phyloP scores from a whole-genome alignment of 2,888 invertebrate genomes.

The Troides oblongomaculatus region DNA sequence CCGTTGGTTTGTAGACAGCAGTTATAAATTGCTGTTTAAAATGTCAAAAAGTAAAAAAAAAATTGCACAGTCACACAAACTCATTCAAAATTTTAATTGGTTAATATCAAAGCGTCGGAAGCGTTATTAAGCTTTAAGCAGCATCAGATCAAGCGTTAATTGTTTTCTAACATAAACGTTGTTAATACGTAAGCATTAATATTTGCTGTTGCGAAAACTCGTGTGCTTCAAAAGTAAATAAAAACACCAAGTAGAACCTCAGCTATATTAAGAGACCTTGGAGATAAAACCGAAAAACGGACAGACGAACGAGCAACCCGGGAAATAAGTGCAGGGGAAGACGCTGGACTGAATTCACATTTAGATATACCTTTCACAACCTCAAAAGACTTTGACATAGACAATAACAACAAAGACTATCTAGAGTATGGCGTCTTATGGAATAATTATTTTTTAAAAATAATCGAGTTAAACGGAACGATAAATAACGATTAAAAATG shows the following conservation, averaged over 20 bases:
- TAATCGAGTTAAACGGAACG: background rate
- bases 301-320: slow-evolving; percentile 38
- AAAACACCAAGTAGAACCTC: slow-evolving; percentile 38
- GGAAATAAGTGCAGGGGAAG: slow-evolving; percentile 36
- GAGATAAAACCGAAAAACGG: slow-evolving; percentile 47
- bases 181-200: slow-evolving; percentile 22
- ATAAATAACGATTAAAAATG: too few relatives aligned
- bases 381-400: slow-evolving; percentile 34
- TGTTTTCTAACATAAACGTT: slow-evolving; percentile 6
- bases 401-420: slow-evolving; percentile 7
- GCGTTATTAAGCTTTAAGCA: slow-evolving; percentile 14
- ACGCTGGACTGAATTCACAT: slow-evolving; percentile 62
- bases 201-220: slow-evolving; percentile 11
- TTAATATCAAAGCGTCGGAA: slow-evolving; percentile 21
- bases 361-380: slow-evolving; percentile 55
- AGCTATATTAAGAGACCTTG: slow-evolving; percentile 47
- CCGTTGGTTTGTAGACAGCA: slow-evolving; percentile 37
- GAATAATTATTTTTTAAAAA: slow-evolving; percentile 26
- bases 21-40: slow-evolving; percentile 50
- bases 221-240: slow-evolving; percentile 16
- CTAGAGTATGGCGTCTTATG: slow-evolving; percentile 31
- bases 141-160: slow-evolving; percentile 19
- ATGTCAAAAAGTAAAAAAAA: slow-evolving; percentile 29
- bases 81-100: slow-evolving; percentile 23
- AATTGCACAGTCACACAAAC: slow-evolving; percentile 54